phyloP scores from a whole-genome alignment of 2,797 vertebrate species.

The Acanthornis magna region DNA sequence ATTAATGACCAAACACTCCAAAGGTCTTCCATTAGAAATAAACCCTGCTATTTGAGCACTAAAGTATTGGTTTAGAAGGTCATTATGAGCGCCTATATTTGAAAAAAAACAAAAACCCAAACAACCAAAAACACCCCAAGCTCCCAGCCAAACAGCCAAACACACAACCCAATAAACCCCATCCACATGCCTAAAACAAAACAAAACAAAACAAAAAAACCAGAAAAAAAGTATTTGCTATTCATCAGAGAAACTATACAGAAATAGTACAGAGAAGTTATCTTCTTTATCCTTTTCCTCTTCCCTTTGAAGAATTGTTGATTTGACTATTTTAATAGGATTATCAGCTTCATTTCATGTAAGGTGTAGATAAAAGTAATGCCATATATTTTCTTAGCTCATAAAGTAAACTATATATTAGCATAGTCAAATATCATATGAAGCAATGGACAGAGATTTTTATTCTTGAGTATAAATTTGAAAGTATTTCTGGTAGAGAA shows the following conservation, averaged over 20 bases:
- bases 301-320: background rate
- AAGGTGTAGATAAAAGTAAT: background rate
- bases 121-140: rapidly evolving
- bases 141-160: rapidly evolving
- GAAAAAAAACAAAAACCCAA: background rate
- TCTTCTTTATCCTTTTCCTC: background rate
- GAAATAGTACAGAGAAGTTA: rapidly evolving
- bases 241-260: background rate
- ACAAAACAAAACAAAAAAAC: background rate
- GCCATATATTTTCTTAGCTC: background rate
- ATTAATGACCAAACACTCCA: background rate
- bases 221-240: background rate
- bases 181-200: rapidly evolving
- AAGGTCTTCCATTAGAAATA: background rate
- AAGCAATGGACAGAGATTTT: background rate
- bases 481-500: background rate
- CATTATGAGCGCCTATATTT: background rate
- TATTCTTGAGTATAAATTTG: background rate
- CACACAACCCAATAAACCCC: rapidly evolving
- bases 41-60: background rate
- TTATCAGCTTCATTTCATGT: background rate
- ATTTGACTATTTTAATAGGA: background rate
- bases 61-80: background rate
- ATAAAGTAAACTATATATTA: background rate
- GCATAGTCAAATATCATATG: background rate